Base-by-base conservation (phyloP, 2,797 vertebrate species). In the Vireo griseus region DNA sequence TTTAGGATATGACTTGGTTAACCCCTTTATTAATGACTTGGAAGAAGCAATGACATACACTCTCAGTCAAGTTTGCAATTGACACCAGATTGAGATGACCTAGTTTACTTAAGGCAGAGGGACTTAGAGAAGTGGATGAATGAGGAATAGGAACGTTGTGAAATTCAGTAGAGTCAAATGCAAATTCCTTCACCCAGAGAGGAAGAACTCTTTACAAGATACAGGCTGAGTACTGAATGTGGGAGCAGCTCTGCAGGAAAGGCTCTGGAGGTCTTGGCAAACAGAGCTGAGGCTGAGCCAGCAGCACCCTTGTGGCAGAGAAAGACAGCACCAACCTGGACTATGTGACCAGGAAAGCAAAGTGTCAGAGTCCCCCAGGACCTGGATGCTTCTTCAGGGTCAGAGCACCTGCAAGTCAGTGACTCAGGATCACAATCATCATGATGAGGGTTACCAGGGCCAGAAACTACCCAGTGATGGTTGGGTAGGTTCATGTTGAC, bases 221-320 rank as follows among this genome's bases (percentile, higher is more conserved):
- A n/a, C 2, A 39, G 10, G 2, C 13, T 52, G 16, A 7, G 6
- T 29, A 25, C 5, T 6, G 12, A 61, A 40, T 5, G 5, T 61
- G 17, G 13, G 1, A 74, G 3, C n/a, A 68, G 12, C 13, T 84
- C n/a, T 58, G n/a, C 9, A 54, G 19, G 28, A 71, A 71, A 68
- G 21, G 12, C 10, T 54, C 11, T 63, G 9, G 13, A 59, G 7
- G 6, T 40, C 33, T 68, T 67, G 24, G 10, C 7, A 90, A 33
- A 65, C 21, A 80, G 11, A 78, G 51, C 0, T 24, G 25, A 65
- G 14, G 13, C 33, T 51, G 6, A 80, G 7, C 50, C 50, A 63
- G 21, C 12, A 79, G 21, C 18, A 69, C 42, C 14, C 21, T 86
- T 21, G 6, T 10, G n/a, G 5, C 7, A 61, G 19, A 67, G 28